Conservation (phyloP, 2,888 invertebrate species). For the Nyleta sp. region DNA sequence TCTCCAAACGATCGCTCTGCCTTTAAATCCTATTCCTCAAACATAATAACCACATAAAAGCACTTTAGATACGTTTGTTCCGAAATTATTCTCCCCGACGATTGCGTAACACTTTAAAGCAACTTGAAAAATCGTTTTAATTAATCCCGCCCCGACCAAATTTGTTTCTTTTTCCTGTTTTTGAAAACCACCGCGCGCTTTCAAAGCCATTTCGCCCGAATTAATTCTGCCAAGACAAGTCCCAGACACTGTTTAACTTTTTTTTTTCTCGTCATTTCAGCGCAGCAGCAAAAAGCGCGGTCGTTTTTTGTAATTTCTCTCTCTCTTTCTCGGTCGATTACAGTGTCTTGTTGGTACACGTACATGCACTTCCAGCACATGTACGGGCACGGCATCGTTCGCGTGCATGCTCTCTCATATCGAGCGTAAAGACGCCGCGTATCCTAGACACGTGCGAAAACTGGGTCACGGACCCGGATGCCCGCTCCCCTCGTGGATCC, state of each 20-base stretch:
- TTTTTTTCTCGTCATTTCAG: conserved; percentile 10
- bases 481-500: conserved; percentile 31
- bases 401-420: conserved; percentile 52
- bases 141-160: conserved; percentile 1
- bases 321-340: conserved; percentile 12
- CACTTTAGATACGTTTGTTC: no score
- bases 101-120: no score
- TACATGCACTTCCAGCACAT: conserved; percentile 42
- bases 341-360: conserved; percentile 37
- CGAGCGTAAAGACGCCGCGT: conserved; percentile 54
- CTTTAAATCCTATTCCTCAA: no score
- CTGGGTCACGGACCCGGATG: conserved; percentile 64
- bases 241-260: conserved; percentile 5
- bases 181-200: no score
- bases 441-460: conserved; percentile 66
- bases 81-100: no score
- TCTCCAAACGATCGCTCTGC: no score
- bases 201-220: conserved; percentile 4
- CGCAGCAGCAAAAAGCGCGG: conserved; percentile 19
- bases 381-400: conserved; percentile 38
- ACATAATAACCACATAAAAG: no score
- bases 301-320: conserved; percentile 11
- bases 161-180: no score
- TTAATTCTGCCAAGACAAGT: not conserved
- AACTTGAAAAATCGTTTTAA: conserved; percentile 1